Evolutionary conservation across 2,113 vertebrate genomes (phyloP).

Genomic region (Trogon melanurus): DNA sequence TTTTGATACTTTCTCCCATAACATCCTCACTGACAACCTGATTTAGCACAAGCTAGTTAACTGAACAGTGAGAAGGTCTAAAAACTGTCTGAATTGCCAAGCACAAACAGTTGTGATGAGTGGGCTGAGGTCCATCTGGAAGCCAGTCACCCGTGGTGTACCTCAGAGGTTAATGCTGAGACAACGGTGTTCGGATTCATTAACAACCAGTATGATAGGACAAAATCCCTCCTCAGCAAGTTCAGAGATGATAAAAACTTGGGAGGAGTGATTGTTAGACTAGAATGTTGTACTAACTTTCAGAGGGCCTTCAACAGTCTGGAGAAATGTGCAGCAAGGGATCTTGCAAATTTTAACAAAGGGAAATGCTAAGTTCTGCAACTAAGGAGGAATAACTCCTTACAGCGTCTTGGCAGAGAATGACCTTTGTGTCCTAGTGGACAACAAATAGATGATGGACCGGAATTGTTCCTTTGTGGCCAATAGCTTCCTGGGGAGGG

Average conservation of each 20-base stretch:
- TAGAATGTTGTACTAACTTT: neutral
- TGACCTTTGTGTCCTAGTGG: neutral
- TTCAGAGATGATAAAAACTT: neutral
- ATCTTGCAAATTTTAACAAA: neutral
- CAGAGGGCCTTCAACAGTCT: neutral
- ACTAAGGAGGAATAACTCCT: neutral
- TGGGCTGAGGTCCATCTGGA: too few relatives aligned
- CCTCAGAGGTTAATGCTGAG: too few relatives aligned
- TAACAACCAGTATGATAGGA: neutral
- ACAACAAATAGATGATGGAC: neutral
- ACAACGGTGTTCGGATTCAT: too few relatives aligned
- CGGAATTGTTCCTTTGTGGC: neutral
- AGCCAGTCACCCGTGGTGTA: too few relatives aligned
- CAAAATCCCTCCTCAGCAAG: neutral
- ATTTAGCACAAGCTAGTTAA: neutral
- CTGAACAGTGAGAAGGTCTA: too few relatives aligned
- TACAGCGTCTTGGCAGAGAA: accelerated
- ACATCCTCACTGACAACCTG: neutral
- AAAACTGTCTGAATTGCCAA: too few relatives aligned
- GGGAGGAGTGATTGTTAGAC: neutral
- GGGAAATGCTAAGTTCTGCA: neutral
- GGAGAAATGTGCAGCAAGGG: too few relatives aligned
- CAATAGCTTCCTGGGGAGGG: neutral
- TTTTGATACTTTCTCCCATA: neutral
- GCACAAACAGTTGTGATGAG: too few relatives aligned